Base-by-base conservation (phyloP, 1,140 invertebrate genomes). In the Zaprionus camerounensis region DNA sequence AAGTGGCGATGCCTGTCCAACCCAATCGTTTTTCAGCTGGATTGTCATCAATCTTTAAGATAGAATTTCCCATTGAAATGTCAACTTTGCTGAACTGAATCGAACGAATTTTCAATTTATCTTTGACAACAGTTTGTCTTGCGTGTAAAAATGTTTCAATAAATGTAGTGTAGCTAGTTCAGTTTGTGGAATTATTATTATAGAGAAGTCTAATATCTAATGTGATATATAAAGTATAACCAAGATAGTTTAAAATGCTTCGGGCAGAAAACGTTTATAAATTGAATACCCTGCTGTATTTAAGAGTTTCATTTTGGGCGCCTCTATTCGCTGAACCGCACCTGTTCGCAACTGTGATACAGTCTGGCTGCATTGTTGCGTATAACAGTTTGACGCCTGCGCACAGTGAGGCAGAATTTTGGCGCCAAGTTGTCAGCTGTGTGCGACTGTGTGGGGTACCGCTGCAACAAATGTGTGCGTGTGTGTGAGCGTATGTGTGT, bases 401-500 rank as follows among this genome's bases (percentile, higher is more conserved):
- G 83, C 81, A 26, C 12, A 34, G 3, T 0, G 5, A 3, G 17
- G 11, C 22, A 68, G 46, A 71, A 55, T 88, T 88, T 88, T 88
- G 85, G 85, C 85, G 85, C 85, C 85, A 88, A 88, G 66, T 55
- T 55, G 51, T 58, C 64, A 88, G 83, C 84, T 84, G 83, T 62
- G 58, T 58, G 71, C 26, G 46, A 51, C 26, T 36, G 41, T 9
- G n/a, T 68, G 72, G 56, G 49, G 53, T 26, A 51, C 22, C 24
- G 71, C 56, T 85, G 82, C 82, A 86, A 73, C 76, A 71, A 75
- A 77, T 36, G 9, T 51, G 51, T 44, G 36, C 56, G 36, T 28
- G 15, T 64, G 61, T 38, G 26, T 41, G 26, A 17, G 62, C 58
- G 56, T 68, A 44, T 49, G 51, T 49, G 56, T 71, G 62, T 73